Evolutionary conservation across 2,797 vertebrate species (phyloP).

Genomic region (Garrulus glandarius): DNA sequence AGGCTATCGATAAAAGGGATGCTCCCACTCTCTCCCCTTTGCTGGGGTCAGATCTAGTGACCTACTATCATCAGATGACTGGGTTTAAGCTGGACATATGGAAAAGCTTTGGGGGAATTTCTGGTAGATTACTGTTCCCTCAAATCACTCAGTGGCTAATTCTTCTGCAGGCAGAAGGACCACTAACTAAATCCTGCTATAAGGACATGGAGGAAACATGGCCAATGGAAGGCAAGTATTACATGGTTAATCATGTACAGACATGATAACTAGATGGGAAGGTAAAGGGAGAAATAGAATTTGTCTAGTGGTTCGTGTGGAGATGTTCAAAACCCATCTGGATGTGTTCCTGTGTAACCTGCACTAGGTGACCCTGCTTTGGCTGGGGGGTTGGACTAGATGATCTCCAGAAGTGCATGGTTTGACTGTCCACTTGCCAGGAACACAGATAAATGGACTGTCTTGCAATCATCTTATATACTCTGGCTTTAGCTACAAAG

Average conservation of each 20-base stretch:
- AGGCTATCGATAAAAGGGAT: background rate
- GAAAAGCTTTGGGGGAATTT: background rate
- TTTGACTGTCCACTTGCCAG: background rate
- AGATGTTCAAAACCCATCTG: accelerated
- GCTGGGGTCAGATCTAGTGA: background rate
- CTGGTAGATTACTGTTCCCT: background rate
- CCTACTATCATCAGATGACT: background rate
- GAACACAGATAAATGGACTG: background rate
- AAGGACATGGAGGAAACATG: background rate
- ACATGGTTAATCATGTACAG: background rate
- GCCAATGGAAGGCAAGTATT: background rate
- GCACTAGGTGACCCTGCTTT: background rate
- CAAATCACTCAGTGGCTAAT: background rate
- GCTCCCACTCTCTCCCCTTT: background rate
- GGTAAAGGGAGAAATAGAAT: background rate
- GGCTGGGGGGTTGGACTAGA: background rate
- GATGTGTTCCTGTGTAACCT: background rate
- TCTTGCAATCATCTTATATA: background rate
- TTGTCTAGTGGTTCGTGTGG: background rate
- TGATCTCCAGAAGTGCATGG: background rate
- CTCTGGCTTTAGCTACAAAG: background rate
- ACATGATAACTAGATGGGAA: background rate
- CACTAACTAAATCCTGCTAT: background rate
- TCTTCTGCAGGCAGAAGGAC: background rate
- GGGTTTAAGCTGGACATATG: background rate